Evolutionary conservation across 2,797 vertebrate species (phyloP), one percentile per base, ranked within the genome.

Genomic region (Pseudomugil gertrudae): DNA sequence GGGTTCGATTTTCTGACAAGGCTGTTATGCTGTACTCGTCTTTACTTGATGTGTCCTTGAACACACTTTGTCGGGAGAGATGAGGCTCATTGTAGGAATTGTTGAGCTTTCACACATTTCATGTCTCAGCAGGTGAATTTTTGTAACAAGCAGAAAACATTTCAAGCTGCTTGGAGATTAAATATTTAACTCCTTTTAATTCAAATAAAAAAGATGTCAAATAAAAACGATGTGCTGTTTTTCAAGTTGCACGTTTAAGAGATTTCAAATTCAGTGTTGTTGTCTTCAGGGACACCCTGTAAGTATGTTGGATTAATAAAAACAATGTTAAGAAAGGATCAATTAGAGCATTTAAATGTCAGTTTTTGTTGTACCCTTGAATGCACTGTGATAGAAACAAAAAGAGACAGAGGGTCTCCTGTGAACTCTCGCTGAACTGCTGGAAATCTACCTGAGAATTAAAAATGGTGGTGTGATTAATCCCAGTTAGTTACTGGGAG

Each of bases 21-120:
- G 15, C 43, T 56, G 58, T 38, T 50, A 21, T 54, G 17, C 24
- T 9, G 13, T 32, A 30, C 45, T 30, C 13, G 52, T 55, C 23
- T 51, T 23, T 9, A 52, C 10, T 53, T 30, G 35, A 50, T 14
- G 29, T 52, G 63, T 64, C 56, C 66, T 74, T 77, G 59, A 74
- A 77, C n/a, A 2, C 62, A 74, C 17, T 66, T 7, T 73, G 52
- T 73, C 21, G 53, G 8, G 33, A 61, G 17, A 45, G 50, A 14
- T 32, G 27, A 50, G 26, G 32, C 29, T 15, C 10, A 45, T 4
- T 5, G 50, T 55, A 63, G 23, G 10, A 29, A 53, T 59, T 51
- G 48, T 63, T 3, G 3, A 70, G 57, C 35, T 35, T 54, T 43
- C 26, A n/a, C 6, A 13, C 8, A 21, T 43, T 47, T 70, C 32